phyloP scores from a whole-genome alignment of 1,140 invertebrate species.

The Apocrypta bakeri region DNA sequence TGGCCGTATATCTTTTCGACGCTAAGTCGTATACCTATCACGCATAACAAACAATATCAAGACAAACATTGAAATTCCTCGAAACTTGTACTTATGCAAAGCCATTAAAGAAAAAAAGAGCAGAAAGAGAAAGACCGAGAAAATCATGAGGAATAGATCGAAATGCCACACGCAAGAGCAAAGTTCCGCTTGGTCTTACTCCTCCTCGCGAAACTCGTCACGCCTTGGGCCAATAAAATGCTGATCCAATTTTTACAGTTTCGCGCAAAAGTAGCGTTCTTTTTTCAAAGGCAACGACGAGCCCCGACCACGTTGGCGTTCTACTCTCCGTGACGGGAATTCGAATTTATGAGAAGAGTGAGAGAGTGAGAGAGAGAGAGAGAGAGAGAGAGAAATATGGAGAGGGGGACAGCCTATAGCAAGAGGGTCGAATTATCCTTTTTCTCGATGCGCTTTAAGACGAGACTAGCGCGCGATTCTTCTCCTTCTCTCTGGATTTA shows the following conservation, averaged over 20 bases:
- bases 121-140: neutral
- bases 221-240: slow-evolving; percentile 51
- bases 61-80: neutral
- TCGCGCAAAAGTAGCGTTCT: slow-evolving; percentile 39
- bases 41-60: neutral
- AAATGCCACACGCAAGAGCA: neutral
- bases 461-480: slow-evolving; percentile 8
- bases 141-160: neutral
- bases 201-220: slow-evolving; percentile 43
- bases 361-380: too few species aligned
- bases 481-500: slow-evolving; percentile 7
- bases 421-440: slow-evolving; percentile 39
- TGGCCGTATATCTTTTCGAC: too few species aligned
- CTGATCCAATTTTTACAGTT: slow-evolving; percentile 55
- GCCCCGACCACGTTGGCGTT: neutral
- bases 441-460: slow-evolving; percentile 32
- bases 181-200: slow-evolving; percentile 27
- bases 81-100: too few species aligned
- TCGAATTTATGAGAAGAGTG: slow-evolving; percentile 46
- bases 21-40: too few species aligned
- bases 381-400: too few species aligned
- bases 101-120: neutral
- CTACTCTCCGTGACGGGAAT: slow-evolving; percentile 47
- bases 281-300: neutral
- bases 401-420: neutral